Base-by-base conservation (phyloP, 2,113 vertebrate species). In the Rhineura floridana region DNA sequence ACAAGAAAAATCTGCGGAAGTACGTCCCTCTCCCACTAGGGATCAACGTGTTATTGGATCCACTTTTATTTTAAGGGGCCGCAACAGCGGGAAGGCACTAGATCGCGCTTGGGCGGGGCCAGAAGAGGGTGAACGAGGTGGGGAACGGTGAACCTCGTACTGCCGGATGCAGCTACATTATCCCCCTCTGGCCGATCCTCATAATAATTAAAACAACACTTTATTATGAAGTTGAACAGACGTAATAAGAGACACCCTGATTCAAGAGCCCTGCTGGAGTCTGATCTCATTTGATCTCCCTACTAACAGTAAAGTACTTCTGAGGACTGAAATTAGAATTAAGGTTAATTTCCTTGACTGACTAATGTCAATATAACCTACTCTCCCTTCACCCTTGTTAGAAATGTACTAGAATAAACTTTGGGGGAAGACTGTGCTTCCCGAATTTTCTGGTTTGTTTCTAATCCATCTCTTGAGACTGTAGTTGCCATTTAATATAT, bases 151-250 rank as follows among this genome's bases (percentile, higher is more conserved):
- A 80, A 46, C 63, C 39, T n/a, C 36, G 79, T 36, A 12, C 30
- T 6, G 11, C 46, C 80, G 11, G 50, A 33, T 76, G 39, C 44
- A 70, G 33, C 42, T 33, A 63, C 15, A 15, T 73, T 48, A 28
- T 42, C 55, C 3, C 42, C 15, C 25, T 36, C 59, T 25, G 33
- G 23, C 33, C 39, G 55, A 44, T 25, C 17, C 25, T 73, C 76
- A 73, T 70, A 59, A 78, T 78, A 46, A 65, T 81, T 0, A 82
- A 67, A 67, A 78, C 70, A 17, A 55, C 89, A n/a, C 90, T 75
- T 85, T 12, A 83, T 91, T 42, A 77, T 36, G 90, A 92, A 95
- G 91, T 93, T 89, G 84, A 46, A 28, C 5, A 48, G 82, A 69
- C 87, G 73, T 86, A 88, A 90, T 85, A 90, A 23, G 6, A 75